Percentiles rank a stretch among this genome's conserved stretches.
phyloP scores from a whole-genome alignment of 2,888 invertebrate genomes.

The Hypselothyrea guttata region DNA sequence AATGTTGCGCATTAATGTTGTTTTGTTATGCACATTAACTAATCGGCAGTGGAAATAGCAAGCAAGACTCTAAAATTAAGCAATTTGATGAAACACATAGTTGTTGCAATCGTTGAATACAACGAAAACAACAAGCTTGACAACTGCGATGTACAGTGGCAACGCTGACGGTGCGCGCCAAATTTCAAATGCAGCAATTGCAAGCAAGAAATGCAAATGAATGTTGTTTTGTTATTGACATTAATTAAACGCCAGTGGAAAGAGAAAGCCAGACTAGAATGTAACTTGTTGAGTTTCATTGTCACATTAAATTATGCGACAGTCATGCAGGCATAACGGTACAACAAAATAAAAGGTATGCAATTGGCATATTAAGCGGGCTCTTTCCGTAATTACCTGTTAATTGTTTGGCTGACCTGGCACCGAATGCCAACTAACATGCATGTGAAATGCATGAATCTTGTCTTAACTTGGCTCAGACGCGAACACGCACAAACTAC shows the following conservation, averaged over 20 bases:
- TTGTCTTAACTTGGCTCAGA: slow-evolving; percentile 1
- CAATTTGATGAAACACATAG: too few relatives aligned
- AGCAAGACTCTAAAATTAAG: too few relatives aligned
- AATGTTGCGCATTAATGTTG: too few relatives aligned
- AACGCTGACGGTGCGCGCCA: slow-evolving; percentile 15
- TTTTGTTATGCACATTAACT: slow-evolving; percentile 10
- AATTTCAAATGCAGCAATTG: too few relatives aligned
- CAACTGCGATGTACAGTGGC: slow-evolving; percentile 1
- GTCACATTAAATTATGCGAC: slow-evolving; percentile 43
- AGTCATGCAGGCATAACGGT: slow-evolving; percentile 45
- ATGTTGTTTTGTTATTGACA: background rate
- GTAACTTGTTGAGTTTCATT: slow-evolving; percentile 24
- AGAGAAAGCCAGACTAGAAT: slow-evolving; percentile 61
- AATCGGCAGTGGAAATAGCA: slow-evolving; percentile 55
- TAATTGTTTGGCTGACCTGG: slow-evolving; percentile 49
- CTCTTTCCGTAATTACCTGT: slow-evolving; percentile 39
- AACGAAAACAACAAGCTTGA: too few relatives aligned
- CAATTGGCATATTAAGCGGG: slow-evolving; percentile 44
- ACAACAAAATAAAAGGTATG: slow-evolving; percentile 21
- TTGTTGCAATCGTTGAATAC: too few relatives aligned
- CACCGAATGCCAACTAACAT: slow-evolving; percentile 35
- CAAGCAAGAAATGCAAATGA: background rate
- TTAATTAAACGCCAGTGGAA: slow-evolving; percentile 40
- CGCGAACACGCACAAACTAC: slow-evolving; percentile 5
- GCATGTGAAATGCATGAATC: slow-evolving; percentile 5